These are phyloP conservation scores for Erpobdella octoculata DNA, from an alignment of 2,888 invertebrate species.

Conservation along the genomic window DNA sequence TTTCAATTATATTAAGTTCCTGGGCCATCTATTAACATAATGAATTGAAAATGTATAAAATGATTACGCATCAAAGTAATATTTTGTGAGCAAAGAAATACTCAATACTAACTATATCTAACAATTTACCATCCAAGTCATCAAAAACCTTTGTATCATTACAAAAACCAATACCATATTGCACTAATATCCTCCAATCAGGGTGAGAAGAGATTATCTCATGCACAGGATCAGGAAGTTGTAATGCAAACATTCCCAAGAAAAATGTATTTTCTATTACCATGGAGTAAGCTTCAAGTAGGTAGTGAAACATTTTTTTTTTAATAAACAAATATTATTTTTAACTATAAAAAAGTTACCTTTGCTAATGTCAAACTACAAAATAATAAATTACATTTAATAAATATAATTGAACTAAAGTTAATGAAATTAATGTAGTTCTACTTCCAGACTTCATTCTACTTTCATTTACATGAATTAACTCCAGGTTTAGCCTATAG, in stretches of 20 bases:
- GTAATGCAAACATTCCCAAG: constrained; percentile 7
- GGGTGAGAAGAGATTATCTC: neutral
- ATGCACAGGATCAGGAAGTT: constrained; percentile 5
- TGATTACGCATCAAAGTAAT: neutral
- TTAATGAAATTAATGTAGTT: no score
- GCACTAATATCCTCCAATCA: constrained; percentile 6
- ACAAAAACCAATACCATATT: constrained; percentile 5
- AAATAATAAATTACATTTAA: no score
- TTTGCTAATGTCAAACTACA: no score
- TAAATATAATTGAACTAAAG: no score
- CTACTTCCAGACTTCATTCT: no score
- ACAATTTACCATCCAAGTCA: neutral
- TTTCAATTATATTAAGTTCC: constrained; percentile 6
- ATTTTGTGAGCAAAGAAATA: neutral
- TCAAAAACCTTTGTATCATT: neutral
- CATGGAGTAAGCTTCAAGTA: neutral
- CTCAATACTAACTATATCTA: constrained; percentile 11
- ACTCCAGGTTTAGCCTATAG: no score
- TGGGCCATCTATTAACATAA: neutral
- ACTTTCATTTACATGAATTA: no score
- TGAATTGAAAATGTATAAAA: neutral
- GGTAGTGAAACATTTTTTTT: no score
- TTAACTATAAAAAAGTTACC: no score
- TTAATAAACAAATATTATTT: no score
- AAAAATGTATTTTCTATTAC: constrained; percentile 6